Evolutionary conservation across 2,888 invertebrate genomes (phyloP), one percentile per base, ranked within the genome.

Genomic region (Phalera bucephala): DNA sequence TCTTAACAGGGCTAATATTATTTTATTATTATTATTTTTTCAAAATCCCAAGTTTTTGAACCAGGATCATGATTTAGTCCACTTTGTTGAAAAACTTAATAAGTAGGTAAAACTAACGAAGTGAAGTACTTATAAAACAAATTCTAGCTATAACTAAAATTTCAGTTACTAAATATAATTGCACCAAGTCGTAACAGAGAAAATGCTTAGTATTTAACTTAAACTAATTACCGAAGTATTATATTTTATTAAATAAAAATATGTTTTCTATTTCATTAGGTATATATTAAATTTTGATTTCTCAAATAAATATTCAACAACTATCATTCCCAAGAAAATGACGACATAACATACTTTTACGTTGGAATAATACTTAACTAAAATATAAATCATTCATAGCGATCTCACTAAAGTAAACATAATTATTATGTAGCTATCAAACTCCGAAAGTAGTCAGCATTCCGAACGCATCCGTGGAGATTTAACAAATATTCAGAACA

Each of bases 21-120:
- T n/a, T n/a, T n/a, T n/a, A n/a, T n/a, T n/a, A n/a, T n/a, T n/a
- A n/a, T n/a, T n/a, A n/a, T n/a, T n/a, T n/a, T n/a, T n/a, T n/a
- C n/a, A n/a, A n/a, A n/a, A n/a, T n/a, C 56, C 72, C 55, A 71
- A 52, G 85, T 84, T 85, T 84, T 84, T 86, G 66, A 72, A 76
- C 71, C 70, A 82, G 66, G 66, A 68, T 64, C 59, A 74, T n/a
- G n/a, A 69, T 70, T 61, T 61, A 72, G 59, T 62, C 51, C 67
- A 67, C 61, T 60, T 65, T 57, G 53, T 61, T 61, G 56, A 63
- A 52, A 67, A 49, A 50, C 69, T 68, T 61, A 59, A 40, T 76
- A 71, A 72, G 65, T 70, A 67, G 62, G 55, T 65, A 55, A 53
- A 60, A 63, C 54, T 64, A 66, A 64, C 48, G 52, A 55, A 76